Evolutionary conservation across 2,113 vertebrate genomes (phyloP), one percentile per base, ranked within the genome.

Genomic region (Serinus canaria): DNA sequence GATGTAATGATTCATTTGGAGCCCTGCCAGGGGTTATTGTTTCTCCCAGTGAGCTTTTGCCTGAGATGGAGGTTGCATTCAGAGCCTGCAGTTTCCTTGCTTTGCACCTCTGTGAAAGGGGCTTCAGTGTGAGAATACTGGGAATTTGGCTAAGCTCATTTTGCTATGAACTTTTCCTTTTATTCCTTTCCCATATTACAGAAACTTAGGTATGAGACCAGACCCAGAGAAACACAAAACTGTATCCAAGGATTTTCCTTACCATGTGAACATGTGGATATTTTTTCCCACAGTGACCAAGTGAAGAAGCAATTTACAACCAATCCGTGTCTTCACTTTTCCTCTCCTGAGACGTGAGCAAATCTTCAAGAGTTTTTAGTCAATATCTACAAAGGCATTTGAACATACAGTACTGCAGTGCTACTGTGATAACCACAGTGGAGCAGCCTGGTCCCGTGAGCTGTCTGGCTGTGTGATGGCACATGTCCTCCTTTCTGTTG

Each of bases 181-280:
- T 30, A 47, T 35, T 75, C 21, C 33, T 70, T 85, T 56, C 31
- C 53, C 22, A 7, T 85, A 68, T 78, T 74, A 33, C 16, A 67
- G 35, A 89, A 81, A 39, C 73, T 47, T 60, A 63, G 15, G 13
- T 59, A 24, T 46, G 39, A 86, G 21, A 47, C 6, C 23, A 66
- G 74, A 72, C 3, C 4, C 30, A 68, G 28, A 43, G 27, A 78
- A n/a, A 62, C 0, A 7, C 0, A 0, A 56, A 64, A 56, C 2
- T 30, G 3, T 13, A 37, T 16, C 28, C 0, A 7, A 59, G 13
- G 21, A 69, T 10, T 74, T 77, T 56, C 20, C 49, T 72, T 41
- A 62, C 16, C 68, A 67, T 69, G 37, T 13, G 21, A 75, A 44
- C 13, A 13, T 0, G 2, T 25, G 43, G 25, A 33, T 76, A 15